Conservation (phyloP, 2,113 vertebrate genomes). For the Tauraco erythrolophus region DNA sequence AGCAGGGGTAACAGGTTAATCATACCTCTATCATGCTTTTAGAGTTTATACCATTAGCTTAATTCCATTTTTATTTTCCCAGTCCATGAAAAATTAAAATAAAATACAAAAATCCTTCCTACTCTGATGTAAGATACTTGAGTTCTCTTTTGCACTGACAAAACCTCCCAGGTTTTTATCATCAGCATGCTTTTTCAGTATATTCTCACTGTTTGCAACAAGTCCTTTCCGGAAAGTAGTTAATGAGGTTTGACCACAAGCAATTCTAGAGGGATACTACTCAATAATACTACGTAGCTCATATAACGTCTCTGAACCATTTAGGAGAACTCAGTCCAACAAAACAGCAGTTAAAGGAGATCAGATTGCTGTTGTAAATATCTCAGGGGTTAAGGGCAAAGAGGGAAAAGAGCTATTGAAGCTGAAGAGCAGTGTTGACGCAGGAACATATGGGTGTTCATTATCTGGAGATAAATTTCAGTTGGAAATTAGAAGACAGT, state of each 20-base stretch:
- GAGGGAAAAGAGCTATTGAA: slow-evolving; percentile 1
- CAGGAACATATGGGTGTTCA: background rate
- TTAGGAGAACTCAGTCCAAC: background rate
- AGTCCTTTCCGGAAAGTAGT: background rate
- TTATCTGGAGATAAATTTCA: slow-evolving; percentile 21
- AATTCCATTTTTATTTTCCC: background rate
- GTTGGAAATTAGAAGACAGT: background rate
- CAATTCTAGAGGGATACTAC: background rate
- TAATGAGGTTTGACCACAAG: slow-evolving; percentile 10
- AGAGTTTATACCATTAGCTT: background rate
- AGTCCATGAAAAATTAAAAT: no score
- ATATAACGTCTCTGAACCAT: background rate
- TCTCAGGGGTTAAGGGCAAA: background rate
- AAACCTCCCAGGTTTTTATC: background rate
- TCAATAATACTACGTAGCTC: background rate
- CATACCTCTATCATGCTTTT: background rate
- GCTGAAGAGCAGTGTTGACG: background rate
- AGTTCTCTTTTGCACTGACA: background rate
- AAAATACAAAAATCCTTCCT: background rate
- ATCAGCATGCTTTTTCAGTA: background rate
- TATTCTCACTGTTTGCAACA: background rate
- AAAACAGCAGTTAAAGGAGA: background rate
- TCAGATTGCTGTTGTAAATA: background rate
- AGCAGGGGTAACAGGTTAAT: background rate
- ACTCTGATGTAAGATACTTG: background rate